These are phyloP conservation scores for Stenopsyche tienmushanensis DNA, from an alignment of 1,140 invertebrate species.

Conservation along the genomic window DNA sequence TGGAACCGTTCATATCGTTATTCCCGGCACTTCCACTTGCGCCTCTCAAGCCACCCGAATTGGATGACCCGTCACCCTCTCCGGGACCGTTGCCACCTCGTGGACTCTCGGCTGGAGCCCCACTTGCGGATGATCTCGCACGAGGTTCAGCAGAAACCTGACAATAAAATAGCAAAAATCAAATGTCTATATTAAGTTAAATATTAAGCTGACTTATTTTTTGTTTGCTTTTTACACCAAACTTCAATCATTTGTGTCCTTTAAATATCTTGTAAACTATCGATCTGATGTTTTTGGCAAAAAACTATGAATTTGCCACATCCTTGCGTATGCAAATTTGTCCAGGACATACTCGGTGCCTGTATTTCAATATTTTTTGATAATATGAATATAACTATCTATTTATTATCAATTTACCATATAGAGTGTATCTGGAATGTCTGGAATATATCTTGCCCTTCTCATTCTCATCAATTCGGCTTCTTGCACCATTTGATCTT, in stretches of 20 bases:
- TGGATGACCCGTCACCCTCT: slow-evolving; percentile 6
- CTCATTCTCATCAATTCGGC: slow-evolving; percentile 73
- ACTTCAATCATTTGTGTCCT: neutral
- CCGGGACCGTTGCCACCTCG: slow-evolving; percentile 20
- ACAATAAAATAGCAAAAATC: slow-evolving; percentile 39
- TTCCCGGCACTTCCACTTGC: slow-evolving; percentile 61
- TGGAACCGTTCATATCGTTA: slow-evolving; percentile 61
- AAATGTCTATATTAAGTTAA: neutral
- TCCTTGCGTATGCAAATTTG: too few species aligned
- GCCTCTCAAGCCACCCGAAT: slow-evolving; percentile 44
- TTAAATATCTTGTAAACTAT: neutral
- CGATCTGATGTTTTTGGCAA: too few species aligned
- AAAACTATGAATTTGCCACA: too few species aligned
- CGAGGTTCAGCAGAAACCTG: slow-evolving; percentile 38
- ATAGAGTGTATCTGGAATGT: slow-evolving; percentile 91
- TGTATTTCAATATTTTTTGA: slow-evolving; percentile 1
- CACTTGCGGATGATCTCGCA: slow-evolving; percentile 31
- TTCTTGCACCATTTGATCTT: slow-evolving; percentile 80
- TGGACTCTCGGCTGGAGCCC: slow-evolving; percentile 29
- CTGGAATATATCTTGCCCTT: slow-evolving; percentile 65
- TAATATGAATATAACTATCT: neutral
- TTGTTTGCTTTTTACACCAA: too few species aligned
- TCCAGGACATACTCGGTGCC: too few species aligned
- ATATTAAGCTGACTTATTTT: neutral
- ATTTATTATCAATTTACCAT: slow-evolving; percentile 70